Conservation (phyloP, 2,113 vertebrate species). For the Gracilinanus agilis region DNA sequence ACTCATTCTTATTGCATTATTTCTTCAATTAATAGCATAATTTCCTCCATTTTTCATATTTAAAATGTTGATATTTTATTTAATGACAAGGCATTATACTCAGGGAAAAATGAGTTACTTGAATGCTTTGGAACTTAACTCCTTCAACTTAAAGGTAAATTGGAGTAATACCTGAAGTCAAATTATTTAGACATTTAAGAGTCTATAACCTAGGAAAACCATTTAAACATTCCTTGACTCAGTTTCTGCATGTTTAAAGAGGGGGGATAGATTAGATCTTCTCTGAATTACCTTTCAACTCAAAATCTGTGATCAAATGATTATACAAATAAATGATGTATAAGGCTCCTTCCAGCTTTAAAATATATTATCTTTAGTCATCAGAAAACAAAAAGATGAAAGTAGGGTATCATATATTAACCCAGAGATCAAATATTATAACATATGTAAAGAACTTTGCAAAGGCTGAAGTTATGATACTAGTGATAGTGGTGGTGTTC, state of each 20-base stretch:
- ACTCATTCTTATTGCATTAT: background rate
- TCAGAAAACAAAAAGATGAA: too few species aligned
- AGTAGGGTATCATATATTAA: too few species aligned
- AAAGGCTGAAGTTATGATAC: too few species aligned
- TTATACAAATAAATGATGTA: background rate
- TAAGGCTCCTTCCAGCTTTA: too few species aligned
- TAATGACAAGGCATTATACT: background rate
- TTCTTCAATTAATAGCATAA: background rate
- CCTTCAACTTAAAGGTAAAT: background rate
- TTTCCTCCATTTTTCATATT: background rate
- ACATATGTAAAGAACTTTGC: too few species aligned
- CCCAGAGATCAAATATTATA: too few species aligned
- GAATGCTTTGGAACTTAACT: background rate
- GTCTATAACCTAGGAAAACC: background rate
- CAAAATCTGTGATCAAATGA: background rate
- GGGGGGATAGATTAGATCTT: background rate
- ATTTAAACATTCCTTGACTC: background rate
- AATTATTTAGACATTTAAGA: background rate
- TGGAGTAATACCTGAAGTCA: background rate
- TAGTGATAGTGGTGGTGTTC: too few species aligned
- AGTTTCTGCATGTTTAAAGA: background rate
- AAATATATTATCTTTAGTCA: too few species aligned
- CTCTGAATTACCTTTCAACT: background rate
- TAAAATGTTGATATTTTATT: background rate
- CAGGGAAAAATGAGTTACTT: background rate